A percentile compares a stretch with the other conserved stretches of the same genome.
Evolutionary conservation across 2,888 invertebrate species (phyloP).

Genomic region (Protophormia terraenovae): DNA sequence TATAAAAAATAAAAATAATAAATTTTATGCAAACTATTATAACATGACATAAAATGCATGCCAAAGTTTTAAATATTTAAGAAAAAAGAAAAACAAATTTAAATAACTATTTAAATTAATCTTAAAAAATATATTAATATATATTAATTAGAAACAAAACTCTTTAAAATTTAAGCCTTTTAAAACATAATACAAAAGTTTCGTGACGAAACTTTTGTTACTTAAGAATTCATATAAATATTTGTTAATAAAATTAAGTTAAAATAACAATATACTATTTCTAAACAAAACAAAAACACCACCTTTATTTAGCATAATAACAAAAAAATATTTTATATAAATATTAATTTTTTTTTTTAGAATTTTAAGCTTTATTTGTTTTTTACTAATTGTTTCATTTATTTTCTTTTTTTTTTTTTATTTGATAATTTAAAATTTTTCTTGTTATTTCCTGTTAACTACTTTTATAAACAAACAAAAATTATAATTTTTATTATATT

Average conservation of each 20-base stretch:
- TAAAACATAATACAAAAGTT: conserved; percentile 22
- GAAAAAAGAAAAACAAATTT: conserved; percentile 36
- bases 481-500: conserved; percentile 40
- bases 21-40: conserved; percentile 68
- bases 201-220: conserved; percentile 45
- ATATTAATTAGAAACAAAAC: conserved; percentile 6
- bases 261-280: conserved; percentile 7
- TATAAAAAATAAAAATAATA: conserved; percentile 21
- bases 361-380: background rate
- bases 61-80: conserved; percentile 75
- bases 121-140: conserved; percentile 24
- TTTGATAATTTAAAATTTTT: conserved; percentile 28
- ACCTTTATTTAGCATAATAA: conserved; percentile 43
- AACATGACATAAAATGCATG: conserved; percentile 80
- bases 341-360: background rate
- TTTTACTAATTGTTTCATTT: conserved; percentile 20
- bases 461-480: conserved; percentile 55
- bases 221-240: conserved; percentile 37
- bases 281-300: conserved; percentile 31
- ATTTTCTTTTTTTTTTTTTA: conserved; percentile 14
- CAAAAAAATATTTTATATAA: background rate
- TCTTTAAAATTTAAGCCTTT: conserved; percentile 57
- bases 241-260: conserved; percentile 31
- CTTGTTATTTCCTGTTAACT: conserved; percentile 66
- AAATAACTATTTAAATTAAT: conserved; percentile 33